Percentiles rank a stretch among this genome's conserved stretches.
These are phyloP conservation scores for Thunnus thynnus DNA, from an alignment of 2,113 vertebrate genomes.

Conservation along the genomic window DNA sequence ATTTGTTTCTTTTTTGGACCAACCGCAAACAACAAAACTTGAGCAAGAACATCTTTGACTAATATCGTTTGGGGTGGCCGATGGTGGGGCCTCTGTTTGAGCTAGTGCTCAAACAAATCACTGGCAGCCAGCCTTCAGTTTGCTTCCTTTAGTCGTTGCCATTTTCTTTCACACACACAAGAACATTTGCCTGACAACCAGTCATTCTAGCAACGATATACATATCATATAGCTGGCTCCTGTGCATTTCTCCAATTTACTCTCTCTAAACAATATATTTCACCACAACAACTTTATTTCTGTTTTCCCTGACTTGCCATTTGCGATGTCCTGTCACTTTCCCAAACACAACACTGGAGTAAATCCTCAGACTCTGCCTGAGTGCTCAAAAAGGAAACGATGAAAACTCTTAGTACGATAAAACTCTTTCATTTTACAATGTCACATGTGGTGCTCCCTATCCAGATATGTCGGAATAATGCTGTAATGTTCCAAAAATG, in stretches of 20 bases:
- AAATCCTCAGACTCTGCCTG: slow-evolving; percentile 31
- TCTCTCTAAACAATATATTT: background rate
- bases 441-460: slow-evolving; percentile 34
- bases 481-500: slow-evolving; percentile 32
- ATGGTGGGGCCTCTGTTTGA: too few relatives aligned
- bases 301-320: slow-evolving; percentile 17
- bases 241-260: background rate
- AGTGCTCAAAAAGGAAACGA: slow-evolving; percentile 35
- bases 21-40: too few relatives aligned
- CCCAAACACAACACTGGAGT: slow-evolving; percentile 48
- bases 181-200: too few relatives aligned
- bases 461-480: slow-evolving; percentile 35
- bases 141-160: too few relatives aligned
- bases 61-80: too few relatives aligned
- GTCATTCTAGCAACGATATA: too few relatives aligned
- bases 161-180: too few relatives aligned
- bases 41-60: too few relatives aligned
- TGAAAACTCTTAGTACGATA: slow-evolving; percentile 31
- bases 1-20: too few relatives aligned
- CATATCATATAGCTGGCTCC: background rate
- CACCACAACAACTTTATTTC: slow-evolving; percentile 14
- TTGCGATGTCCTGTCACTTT: slow-evolving; percentile 6
- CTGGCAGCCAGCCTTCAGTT: too few relatives aligned
- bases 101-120: too few relatives aligned
- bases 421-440: slow-evolving; percentile 48